phyloP scores from a whole-genome alignment of 2,888 invertebrate genomes.

The Tenthredo scrophulariae region DNA sequence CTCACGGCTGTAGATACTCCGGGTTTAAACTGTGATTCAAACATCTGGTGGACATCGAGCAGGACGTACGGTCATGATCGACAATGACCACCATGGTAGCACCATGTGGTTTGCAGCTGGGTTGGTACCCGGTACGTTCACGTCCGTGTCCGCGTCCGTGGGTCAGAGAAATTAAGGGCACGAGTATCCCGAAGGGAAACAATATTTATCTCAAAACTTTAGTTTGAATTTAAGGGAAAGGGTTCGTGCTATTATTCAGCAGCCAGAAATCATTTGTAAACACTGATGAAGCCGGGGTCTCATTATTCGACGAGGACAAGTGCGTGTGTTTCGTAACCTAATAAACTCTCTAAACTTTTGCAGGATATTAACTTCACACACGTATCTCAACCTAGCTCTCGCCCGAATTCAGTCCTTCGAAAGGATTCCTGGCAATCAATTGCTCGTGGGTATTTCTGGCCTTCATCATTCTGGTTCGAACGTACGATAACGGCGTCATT shows the following conservation, averaged over 20 bases:
- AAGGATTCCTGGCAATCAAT: too few species aligned
- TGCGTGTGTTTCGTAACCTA: neutral
- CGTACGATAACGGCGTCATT: too few species aligned
- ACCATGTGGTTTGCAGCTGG: conserved; percentile 44
- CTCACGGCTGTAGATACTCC: neutral
- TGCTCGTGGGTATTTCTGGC: too few species aligned
- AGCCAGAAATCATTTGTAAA: conserved; percentile 5
- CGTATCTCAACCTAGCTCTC: neutral
- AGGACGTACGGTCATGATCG: conserved; percentile 40
- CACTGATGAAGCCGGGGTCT: neutral
- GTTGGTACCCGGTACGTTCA: neutral
- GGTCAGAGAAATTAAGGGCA: conserved; percentile 38
- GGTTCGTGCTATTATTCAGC: neutral
- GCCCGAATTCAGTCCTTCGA: neutral
- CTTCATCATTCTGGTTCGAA: too few species aligned
- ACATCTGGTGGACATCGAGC: conserved; percentile 45
- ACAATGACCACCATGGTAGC: conserved; percentile 25
- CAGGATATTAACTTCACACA: neutral
- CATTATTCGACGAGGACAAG: neutral
- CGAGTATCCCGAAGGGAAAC: neutral
- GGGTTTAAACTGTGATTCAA: conserved; percentile 20
- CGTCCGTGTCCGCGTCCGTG: neutral
- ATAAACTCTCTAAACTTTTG: neutral
- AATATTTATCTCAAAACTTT: conserved; percentile 20
- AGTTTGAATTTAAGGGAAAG: neutral